A percentile compares a stretch with the other conserved stretches of the same genome.
Conservation (phyloP, 2,797 vertebrate genomes). For the Sebastes umbrosus region DNA sequence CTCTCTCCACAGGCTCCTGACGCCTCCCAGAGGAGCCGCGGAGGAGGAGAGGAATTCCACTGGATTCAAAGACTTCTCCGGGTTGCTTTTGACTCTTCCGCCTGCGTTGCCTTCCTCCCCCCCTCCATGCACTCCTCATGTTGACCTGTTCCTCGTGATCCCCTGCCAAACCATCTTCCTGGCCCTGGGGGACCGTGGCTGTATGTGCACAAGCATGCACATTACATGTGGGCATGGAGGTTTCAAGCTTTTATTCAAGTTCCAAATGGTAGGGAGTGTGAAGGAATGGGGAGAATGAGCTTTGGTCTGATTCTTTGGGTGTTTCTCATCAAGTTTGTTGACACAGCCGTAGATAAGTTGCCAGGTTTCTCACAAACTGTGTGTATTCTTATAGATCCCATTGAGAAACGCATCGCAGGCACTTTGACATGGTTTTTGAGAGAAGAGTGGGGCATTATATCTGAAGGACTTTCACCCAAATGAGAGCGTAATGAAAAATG, state of each 20-base stretch:
- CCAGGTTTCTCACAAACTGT: slow-evolving; percentile 30
- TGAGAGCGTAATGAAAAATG: slow-evolving; percentile 71
- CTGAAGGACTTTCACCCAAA: slow-evolving; percentile 49
- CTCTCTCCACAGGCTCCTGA: slow-evolving; percentile 83
- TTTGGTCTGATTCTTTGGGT: slow-evolving; percentile 20
- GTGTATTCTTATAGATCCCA: slow-evolving; percentile 24
- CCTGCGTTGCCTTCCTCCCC: slow-evolving; percentile 39
- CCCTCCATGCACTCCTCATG: slow-evolving; percentile 28
- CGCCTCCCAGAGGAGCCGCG: slow-evolving; percentile 80
- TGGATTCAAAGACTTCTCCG: slow-evolving; percentile 78
- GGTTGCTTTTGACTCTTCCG: slow-evolving; percentile 71
- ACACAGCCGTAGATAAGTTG: slow-evolving; percentile 21
- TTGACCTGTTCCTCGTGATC: slow-evolving; percentile 70
- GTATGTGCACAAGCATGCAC: slow-evolving; percentile 22
- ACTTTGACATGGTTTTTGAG: slow-evolving; percentile 24
- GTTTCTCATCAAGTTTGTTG: slow-evolving; percentile 44
- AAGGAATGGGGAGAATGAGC: slow-evolving; percentile 24
- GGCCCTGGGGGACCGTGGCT: slow-evolving; percentile 41
- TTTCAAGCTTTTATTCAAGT: slow-evolving; percentile 18
- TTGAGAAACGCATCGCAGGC: slow-evolving; percentile 29
- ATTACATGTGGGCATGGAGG: slow-evolving; percentile 12
- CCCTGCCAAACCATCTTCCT: slow-evolving; percentile 63
- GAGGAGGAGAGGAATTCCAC: slow-evolving; percentile 83
- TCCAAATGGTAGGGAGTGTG: neutral
- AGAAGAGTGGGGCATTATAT: slow-evolving; percentile 28